These are phyloP conservation scores for Dasyurus viverrinus DNA, from an alignment of 2,113 vertebrate species.

Conservation along the genomic window DNA sequence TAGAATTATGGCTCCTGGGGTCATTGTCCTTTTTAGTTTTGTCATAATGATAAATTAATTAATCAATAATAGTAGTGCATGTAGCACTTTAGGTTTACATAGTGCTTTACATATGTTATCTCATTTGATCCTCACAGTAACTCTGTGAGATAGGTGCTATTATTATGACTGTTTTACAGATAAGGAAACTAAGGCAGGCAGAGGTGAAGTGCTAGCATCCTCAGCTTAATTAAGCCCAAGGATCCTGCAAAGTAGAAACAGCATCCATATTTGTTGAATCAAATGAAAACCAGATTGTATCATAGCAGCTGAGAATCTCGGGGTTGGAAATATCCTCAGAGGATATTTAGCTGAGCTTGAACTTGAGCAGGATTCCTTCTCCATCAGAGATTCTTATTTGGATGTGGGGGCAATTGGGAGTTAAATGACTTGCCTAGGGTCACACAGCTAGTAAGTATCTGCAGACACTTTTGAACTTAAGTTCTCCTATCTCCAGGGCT, in stretches of 20 bases:
- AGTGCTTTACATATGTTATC: not conserved
- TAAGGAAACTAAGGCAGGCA: not conserved
- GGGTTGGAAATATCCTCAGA: not conserved
- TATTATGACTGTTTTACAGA: not conserved
- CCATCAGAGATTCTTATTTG: not conserved
- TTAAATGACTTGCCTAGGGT: not conserved
- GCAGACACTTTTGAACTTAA: not conserved
- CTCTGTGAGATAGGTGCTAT: not conserved
- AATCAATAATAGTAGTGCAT: not conserved
- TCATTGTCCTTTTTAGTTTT: not conserved
- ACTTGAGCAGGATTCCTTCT: not conserved
- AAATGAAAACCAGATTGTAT: not conserved
- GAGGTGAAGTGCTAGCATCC: not conserved
- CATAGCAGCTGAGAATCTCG: not conserved
- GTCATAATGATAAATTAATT: not conserved
- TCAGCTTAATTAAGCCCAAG: not conserved
- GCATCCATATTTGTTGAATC: not conserved
- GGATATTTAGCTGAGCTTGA: not conserved
- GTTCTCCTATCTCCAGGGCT: not conserved
- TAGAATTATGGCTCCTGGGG: not conserved
- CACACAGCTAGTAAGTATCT: not conserved
- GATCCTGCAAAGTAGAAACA: not conserved
- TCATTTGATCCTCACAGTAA: not conserved
- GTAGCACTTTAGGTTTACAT: not conserved
- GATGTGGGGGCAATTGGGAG: too few species aligned